Evolutionary conservation across 2,888 invertebrate genomes (phyloP), one percentile per base, ranked within the genome.

Genomic region (Thalpophila matura): DNA sequence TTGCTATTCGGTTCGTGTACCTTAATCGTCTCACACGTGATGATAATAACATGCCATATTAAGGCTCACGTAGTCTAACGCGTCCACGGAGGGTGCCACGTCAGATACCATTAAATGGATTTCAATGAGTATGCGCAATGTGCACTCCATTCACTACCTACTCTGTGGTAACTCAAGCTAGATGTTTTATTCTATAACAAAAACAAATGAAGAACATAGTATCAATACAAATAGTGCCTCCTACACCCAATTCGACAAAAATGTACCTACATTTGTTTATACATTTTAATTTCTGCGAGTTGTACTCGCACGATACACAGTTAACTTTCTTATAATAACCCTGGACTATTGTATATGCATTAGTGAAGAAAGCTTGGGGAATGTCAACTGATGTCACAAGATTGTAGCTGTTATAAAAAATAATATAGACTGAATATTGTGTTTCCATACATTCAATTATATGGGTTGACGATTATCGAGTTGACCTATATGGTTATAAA

Each of bases 311-410:
- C 33, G 37, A 12, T 46, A 46, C n/a, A 29, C 40, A 29, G 42
- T 38, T 50, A 56, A 27, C 46, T 62, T 66, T 55, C 42, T 77
- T 66, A 68, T 50, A 47, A 14, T 47, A 77, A 69, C 47, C 45
- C 33, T 74, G 70, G 42, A 59, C 49, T 63, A 69, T 74, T 54
- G 47, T 40, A 37, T 53, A 60, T 46, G 3, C 22, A 58, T 55
- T 51, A 53, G 16, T 53, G 53, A 77, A 43, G 24, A 26, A 16
- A 7, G 43, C 55, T 58, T 49, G 57, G 55, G 70, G 53, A 58
- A 24, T 18, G 14, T 3, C 33, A 18, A 61, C 43, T n/a, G 5
- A 18, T 9, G 22, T 47, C 14, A 18, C 2, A 6, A 40, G n/a
- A n/a, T n/a, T n/a, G n/a, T n/a, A n/a, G n/a, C n/a, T n/a, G n/a